Conservation (phyloP, 2,797 vertebrate species). For the Myotis daubentonii region DNA sequence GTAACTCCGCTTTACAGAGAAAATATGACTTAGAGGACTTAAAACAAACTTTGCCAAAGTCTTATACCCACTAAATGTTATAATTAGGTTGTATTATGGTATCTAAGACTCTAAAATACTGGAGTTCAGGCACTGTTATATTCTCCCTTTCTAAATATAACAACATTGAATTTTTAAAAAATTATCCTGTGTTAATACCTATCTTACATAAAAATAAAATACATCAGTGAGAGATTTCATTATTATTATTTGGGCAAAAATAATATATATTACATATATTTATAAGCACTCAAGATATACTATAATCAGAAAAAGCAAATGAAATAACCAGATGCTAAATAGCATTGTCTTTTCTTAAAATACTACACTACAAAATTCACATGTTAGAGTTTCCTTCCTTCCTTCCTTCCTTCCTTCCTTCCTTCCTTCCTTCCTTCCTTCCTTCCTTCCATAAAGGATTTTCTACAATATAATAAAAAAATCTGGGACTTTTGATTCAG, state of each 20-base stretch:
- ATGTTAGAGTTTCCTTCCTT: not conserved
- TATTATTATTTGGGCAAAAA: not conserved
- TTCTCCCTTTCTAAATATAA: constrained; percentile 2
- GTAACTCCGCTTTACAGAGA: not conserved
- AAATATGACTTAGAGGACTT: not conserved
- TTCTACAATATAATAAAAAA: not conserved
- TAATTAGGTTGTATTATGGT: not conserved
- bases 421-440: too few relatives aligned
- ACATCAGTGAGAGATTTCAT: not conserved
- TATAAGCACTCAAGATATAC: not conserved
- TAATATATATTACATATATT: not conserved
- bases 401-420: too few relatives aligned
- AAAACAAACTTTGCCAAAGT: not conserved
- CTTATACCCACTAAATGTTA: not conserved
- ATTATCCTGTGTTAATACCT: not conserved
- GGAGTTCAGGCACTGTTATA: not conserved
- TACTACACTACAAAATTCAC: not conserved
- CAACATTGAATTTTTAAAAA: constrained; percentile 46
- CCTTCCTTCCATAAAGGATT: rapidly evolving
- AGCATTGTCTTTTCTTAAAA: not conserved
- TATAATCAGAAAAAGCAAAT: not conserved
- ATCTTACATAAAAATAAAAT: constrained; percentile 32
- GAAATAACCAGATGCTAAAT: not conserved
- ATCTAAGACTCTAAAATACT: not conserved
- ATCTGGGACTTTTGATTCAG: not conserved